A percentile compares a stretch with the other conserved stretches of the same genome.
These are phyloP conservation scores for Gortyna flavago DNA, from an alignment of 2,888 invertebrate species.

Conservation along the genomic window DNA sequence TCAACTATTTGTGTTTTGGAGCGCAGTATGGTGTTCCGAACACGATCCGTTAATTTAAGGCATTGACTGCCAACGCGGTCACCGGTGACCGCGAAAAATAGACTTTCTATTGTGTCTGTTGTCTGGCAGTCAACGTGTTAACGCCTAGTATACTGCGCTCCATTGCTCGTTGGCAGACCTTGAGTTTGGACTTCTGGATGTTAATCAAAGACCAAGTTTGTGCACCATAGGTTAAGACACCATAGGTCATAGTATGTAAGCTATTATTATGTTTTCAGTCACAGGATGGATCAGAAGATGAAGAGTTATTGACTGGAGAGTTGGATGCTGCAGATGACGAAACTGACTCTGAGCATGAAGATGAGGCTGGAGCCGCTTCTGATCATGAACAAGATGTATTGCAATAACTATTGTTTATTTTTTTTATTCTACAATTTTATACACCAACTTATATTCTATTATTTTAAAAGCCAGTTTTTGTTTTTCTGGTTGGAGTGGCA, in stretches of 20 bases:
- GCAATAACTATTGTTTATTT: not conserved
- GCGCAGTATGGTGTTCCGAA: too few species aligned
- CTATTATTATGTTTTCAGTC: constrained; percentile 51
- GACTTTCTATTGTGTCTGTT: too few species aligned
- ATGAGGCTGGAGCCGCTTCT: constrained; percentile 82
- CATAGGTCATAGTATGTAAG: not conserved
- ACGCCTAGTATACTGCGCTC: too few species aligned
- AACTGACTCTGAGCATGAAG: constrained; percentile 85
- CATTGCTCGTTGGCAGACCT: too few species aligned
- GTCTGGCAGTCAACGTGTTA: too few species aligned
- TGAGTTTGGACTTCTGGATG: too few species aligned
- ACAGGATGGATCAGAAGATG: constrained; percentile 66
- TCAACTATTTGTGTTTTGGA: too few species aligned
- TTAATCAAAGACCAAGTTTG: too few species aligned
- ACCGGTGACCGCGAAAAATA: too few species aligned
- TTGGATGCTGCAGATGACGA: constrained; percentile 77
- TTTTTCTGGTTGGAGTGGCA: not conserved
- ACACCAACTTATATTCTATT: not conserved
- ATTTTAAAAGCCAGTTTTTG: not conserved
- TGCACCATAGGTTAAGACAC: too few species aligned
- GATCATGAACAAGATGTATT: constrained; percentile 85
- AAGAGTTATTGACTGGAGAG: constrained; percentile 75
- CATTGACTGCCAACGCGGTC: too few species aligned
- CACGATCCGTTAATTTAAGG: too few species aligned
- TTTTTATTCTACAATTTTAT: not conserved